Base-by-base conservation (phyloP, 1,140 invertebrate species). In the Berghia stephanieae region DNA sequence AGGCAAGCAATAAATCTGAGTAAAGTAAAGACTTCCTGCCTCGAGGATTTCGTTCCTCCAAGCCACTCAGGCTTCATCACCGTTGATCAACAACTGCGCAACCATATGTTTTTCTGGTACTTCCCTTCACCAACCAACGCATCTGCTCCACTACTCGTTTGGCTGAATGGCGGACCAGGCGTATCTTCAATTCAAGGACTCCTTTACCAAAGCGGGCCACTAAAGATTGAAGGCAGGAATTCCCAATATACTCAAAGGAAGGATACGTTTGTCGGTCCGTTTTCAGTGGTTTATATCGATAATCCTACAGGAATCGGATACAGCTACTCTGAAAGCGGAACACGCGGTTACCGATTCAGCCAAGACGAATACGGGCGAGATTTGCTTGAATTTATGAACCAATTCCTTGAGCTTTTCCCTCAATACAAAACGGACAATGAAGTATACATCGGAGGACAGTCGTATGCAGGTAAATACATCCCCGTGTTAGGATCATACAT, bases 81-180 rank as follows among this genome's bases (percentile, higher is more conserved):
- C 0, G 93, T 96, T 3, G 93, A 95, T 82, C 92, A 93, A 80
- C 81, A 91, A 60, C 94, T 91, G 84, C 93, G 94, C 80, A 94
- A 94, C 0, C 95, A 95, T 84, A 90, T 95, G 73, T 96, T 95
- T 89, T 95, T 96, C 86, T 96, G 95, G 95, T 96, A 94, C 82
- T 96, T 96, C 86, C 94, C 94, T 1, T 93, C 94, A 0, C 84
- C 90, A 10, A 3, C 27, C 21, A 69, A 69, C n/a, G 6, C 44
- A 0, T 31, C 40, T 5, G 83, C 85, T 21, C 94, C 95, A 0
- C 91, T 95, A 77, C 89, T 95, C 13, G 86, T 96, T 18, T 96
- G 95, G 95, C 91, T 96, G 0, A 94, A 96, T 90, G 95, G 94
- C 63, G 90, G 94, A 10, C 95, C 95, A 1, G 95, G 95, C 0